Base-by-base conservation (phyloP, 2,113 vertebrate species). In the Notiomystis cincta region DNA sequence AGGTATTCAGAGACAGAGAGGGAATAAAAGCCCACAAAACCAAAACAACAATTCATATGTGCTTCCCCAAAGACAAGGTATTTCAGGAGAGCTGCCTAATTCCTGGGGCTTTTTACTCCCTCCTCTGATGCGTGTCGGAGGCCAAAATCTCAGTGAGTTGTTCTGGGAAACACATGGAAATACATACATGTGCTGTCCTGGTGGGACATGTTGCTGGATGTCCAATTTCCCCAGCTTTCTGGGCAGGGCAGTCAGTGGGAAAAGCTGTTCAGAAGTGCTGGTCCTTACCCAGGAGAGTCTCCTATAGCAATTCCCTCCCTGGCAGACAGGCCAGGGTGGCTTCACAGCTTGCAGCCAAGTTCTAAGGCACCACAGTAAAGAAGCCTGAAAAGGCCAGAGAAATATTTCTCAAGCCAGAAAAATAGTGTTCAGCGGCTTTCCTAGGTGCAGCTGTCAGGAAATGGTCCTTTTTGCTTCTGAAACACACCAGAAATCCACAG, bases 311-410 rank as follows among this genome's bases (percentile, higher is more conserved):
- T 86, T 80, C 83, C 94, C 78, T 91, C 95, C 95, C 93, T 66
- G 95, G 88, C 92, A 64, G 35, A 73, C 8, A 73, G 77, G 67
- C 94, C 95, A 96, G 85, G 95, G 82, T 56, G 73, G 67, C 83
- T 98, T 98, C 98, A 98, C 97, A 98, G 97, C 97, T 98, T 98
- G 97, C 93, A 96, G 97, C 91, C 53, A 93, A 98, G 96, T 96
- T 86, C 94, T 93, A 96, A 97, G 97, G 95, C 96, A 97, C 96
- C 97, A 96, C 72, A 97, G 84, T 91, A 66, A 96, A 95, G 82
- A 94, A 95, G 90, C 87, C 91, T 93, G 71, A 48, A 86, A 75
- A 81, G 91, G 70, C 87, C 76, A 85, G 81, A 95, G 95, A 94
- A 80, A 42, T 31, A 38, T 83, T 93, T 90, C 95, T 97, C 87